Evolutionary conservation across 2,113 vertebrate species (phyloP).

Genomic region (Psittacus erithacus): DNA sequence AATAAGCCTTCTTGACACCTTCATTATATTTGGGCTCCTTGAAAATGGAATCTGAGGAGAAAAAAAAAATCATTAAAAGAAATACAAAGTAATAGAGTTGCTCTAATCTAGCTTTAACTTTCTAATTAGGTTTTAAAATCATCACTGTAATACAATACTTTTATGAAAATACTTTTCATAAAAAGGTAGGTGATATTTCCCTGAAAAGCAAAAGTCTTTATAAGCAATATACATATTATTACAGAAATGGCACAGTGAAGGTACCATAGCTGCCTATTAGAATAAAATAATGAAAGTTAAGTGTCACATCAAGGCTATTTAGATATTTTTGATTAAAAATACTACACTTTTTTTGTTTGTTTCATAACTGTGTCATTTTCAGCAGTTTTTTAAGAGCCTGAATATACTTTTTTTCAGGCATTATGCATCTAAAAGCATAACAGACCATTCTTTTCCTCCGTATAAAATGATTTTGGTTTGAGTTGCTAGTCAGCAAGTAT

Average conservation of each 20-base stretch:
- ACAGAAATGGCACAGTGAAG: background rate
- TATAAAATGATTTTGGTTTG: background rate
- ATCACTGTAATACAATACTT: background rate
- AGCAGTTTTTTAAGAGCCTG: background rate
- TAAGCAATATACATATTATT: background rate
- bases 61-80: constrained; percentile 31
- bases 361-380: background rate
- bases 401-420: background rate
- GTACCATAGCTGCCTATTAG: background rate
- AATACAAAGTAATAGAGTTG: background rate
- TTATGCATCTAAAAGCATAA: background rate
- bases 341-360: background rate
- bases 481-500: background rate
- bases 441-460: background rate
- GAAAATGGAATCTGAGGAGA: background rate
- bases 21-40: background rate
- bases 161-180: constrained; percentile 3
- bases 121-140: constrained; percentile 25
- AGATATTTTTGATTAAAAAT: constrained; percentile 9
- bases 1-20: background rate
- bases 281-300: background rate
- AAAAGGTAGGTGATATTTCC: background rate
- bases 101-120: constrained; percentile 7
- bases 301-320: background rate
- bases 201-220: background rate